These are phyloP conservation scores for Macrobrachium nipponense DNA, from an alignment of 1,140 invertebrate species.

Conservation along the genomic window DNA sequence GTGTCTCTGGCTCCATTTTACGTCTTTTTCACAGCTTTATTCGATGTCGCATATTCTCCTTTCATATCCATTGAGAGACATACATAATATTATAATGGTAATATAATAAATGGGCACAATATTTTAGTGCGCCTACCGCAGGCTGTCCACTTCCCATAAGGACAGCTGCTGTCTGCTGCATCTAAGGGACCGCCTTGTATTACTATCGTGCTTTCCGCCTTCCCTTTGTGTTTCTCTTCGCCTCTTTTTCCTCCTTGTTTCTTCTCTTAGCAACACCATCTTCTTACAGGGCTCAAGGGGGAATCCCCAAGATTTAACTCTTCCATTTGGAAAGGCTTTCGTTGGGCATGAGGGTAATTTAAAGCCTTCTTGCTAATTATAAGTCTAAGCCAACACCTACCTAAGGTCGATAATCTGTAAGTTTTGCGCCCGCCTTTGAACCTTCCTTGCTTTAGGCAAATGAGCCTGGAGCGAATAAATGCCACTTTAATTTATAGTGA, in stretches of 20 bases:
- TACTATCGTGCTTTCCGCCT: slow-evolving; percentile 6
- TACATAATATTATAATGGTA: no score
- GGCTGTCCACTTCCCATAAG: no score
- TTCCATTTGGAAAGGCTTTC: slow-evolving; percentile 62
- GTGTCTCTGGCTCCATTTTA: no score
- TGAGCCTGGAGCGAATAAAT: slow-evolving; percentile 48
- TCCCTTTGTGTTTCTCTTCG: slow-evolving; percentile 1
- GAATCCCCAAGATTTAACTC: slow-evolving; percentile 61
- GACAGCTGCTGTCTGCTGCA: no score
- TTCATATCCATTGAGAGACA: no score
- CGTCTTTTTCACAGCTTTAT: no score
- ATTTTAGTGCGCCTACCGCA: no score
- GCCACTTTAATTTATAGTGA: slow-evolving; percentile 62
- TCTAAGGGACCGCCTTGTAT: no score
- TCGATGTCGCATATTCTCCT: no score
- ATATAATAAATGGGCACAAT: no score
- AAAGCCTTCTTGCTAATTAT: slow-evolving; percentile 41
- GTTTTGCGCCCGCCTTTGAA: neutral
- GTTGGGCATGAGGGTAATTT: slow-evolving; percentile 59
- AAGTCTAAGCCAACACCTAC: slow-evolving; percentile 37
- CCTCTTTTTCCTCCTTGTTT: slow-evolving; percentile 21
- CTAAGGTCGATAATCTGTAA: slow-evolving; percentile 35
- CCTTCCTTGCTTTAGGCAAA: slow-evolving; percentile 41
- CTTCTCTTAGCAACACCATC: slow-evolving; percentile 23
- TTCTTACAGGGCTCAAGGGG: slow-evolving; percentile 44